Evolutionary conservation across 2,797 vertebrate species (phyloP), one percentile per base, ranked within the genome.

Genomic region (Hydrocynus forskahlii): DNA sequence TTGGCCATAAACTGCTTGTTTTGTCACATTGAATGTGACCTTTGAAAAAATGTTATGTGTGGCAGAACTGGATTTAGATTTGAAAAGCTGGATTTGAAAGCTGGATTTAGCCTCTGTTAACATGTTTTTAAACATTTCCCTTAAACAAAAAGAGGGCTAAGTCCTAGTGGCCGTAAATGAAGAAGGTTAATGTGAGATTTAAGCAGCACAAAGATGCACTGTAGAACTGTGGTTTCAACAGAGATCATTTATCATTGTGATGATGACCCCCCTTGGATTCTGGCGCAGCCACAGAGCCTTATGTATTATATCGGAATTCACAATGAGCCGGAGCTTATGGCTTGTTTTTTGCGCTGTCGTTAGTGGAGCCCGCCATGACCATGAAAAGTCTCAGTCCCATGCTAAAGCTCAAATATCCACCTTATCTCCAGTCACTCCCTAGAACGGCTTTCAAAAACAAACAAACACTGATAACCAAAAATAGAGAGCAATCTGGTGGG

Each of bases 371-470:
- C 14, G 48, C 35, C 40, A n/a, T 55, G 50, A 83, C 75, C 75
- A 70, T 82, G 63, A 82, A 78, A 74, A 81, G 76, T 68, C 80
- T 66, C 5, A 25, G 55, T 79, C 59, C 71, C 23, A 57, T 43
- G 16, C 43, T 38, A 64, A 77, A 81, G 38, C 38, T 60, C 59
- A 55, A 35, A 8, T 71, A 69, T 83, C 85, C 85, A 85, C 86
- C 87, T 88, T 35, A 86, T 82, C 84, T 88, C 76, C 82, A 78
- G 80, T 81, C 85, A 87, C 57, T 80, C 45, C 13, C 79, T 81
- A 85, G 87, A 83, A 87, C 75, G 84, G 86, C 87, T 91, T 84
- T 81, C 60, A 60, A 67, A 83, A 35, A n/a, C 12, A 67, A 23
- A 91, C 81, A 72, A 21, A 84, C 77, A 57, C 75, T 38, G 81